Base-by-base conservation (phyloP, 2,113 vertebrate species). In the Xiphorhynchus elegans region DNA sequence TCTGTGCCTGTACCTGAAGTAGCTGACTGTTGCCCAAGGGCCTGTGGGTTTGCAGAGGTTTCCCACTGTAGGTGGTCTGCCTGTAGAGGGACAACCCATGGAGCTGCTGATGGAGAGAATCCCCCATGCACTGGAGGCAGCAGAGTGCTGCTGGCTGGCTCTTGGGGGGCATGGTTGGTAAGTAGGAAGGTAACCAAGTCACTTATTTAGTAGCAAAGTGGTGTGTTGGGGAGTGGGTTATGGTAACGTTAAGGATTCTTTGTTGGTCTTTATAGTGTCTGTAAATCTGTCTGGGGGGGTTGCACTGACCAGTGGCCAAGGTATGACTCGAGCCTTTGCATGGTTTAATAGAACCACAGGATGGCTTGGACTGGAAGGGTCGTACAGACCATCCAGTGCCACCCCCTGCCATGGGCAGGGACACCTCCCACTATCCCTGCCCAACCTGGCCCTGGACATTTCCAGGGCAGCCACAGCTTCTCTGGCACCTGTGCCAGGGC, bases 131-230 rank as follows among this genome's bases (percentile, higher is more conserved):
- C 53, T n/a, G 66, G 24, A 18, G 29, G 39, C 9, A 28, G 58
- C 40, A 31, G 56, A 1, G 33, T 11, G 35, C n/a, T 6, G 66
- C 79, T 59, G 79, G 4, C 64, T 28, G 81, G 49, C 12, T 21
- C 56, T 9, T 3, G 39, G 4, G 6, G 58, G 59, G 59, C 23
- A 16, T 37, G 35, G 15, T 11, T 25, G 81, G 40, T 12, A 60
- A 24, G 59, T 29, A 66, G 82, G 60, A 8, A 33, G n/a, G 49
- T 18, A 4, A 17, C 12, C 7, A 21, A 4, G 23, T 40, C 24
- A 1, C 13, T 58, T n/a, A n/a, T 3, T 1, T 2, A 53, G 40
- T 16, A 8, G 5, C 80, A 23, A 11, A 4, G 47, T 0, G 9
- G 49, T 24, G 47, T 7, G 20, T 1, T 31, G 40, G 42, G 82